Conservation (phyloP, 2,797 vertebrate genomes). For the Gallinago nigripennis region DNA sequence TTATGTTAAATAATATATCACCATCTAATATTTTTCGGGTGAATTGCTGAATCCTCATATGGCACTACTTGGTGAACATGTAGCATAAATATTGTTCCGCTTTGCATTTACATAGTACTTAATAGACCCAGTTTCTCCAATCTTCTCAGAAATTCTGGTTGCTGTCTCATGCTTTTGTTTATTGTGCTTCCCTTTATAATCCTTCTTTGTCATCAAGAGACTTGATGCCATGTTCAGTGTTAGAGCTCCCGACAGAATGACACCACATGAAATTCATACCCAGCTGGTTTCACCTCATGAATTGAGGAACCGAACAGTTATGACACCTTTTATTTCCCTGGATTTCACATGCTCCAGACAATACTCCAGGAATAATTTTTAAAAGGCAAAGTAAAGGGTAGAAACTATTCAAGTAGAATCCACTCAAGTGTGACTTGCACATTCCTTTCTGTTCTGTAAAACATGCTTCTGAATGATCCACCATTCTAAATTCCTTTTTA, state of each 20-base stretch:
- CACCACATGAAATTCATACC: neutral
- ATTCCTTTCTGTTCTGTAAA: neutral
- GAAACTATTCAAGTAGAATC: neutral
- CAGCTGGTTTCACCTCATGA: neutral
- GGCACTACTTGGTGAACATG: neutral
- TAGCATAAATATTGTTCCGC: neutral
- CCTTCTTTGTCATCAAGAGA: neutral
- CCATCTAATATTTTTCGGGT: neutral
- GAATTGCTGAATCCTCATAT: neutral
- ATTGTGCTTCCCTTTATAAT: neutral
- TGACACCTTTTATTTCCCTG: neutral
- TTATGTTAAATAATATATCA: neutral
- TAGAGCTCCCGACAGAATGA: neutral
- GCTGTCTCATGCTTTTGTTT: neutral
- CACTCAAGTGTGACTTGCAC: neutral
- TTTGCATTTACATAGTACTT: neutral
- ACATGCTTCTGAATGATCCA: neutral
- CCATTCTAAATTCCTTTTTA: neutral
- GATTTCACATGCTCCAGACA: neutral
- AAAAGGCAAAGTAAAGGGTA: neutral
- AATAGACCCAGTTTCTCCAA: neutral
- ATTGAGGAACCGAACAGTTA: neutral
- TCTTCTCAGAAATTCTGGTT: neutral
- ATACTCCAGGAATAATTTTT: neutral
- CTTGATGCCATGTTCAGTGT: neutral